Base-by-base conservation (phyloP, 2,888 invertebrate genomes). In the Chouioia cunea region DNA sequence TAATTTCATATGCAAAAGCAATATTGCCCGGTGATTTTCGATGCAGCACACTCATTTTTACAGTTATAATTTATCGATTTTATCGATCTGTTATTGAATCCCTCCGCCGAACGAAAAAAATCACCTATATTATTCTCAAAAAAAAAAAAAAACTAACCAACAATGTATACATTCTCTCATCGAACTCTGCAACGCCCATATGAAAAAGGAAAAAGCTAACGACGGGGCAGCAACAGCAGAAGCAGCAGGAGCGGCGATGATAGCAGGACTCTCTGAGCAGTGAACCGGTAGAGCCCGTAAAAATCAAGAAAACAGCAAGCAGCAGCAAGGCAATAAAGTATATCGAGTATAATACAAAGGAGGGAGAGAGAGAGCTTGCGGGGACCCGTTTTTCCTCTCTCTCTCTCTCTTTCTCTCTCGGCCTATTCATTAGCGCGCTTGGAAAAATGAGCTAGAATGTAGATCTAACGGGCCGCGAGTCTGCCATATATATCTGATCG, bases 361-460 rank as follows among this genome's bases (percentile, higher is more conserved):
- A 36, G 36, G 36, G 36, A 36, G 36, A 36, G 36, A 27, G 27
- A 27, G 36, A 36, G 36, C n/a, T n/a, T n/a, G n/a, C n/a, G n/a
- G n/a, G 18, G 23, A n/a, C 23, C 48, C 64, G 36, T 57, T 53
- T 50, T 48, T 44, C 22, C 22, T 36, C 27, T 43, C 10, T 36
- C 6, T 56, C n/a, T 16, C 44, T 22, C 54, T 14, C 27, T 12
- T 44, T 43, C 18, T 15, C 36, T 4, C 52, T 22, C 16, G 52
- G 48, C 12, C 68, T 57, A 72, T 72, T 72, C 72, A 69, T 72
- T 72, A 72, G 72, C 64, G 66, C 58, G 67, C 23, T n/a, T 12
- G n/a, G 36, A 72, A 69, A 72, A 69, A 60, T 72, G 27, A 60
- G 50, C 36, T 50, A 68, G 72, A 72, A 65, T 65, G 72, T 65